phyloP scores from a whole-genome alignment of 2,797 vertebrate species.

The Lacerta agilis region DNA sequence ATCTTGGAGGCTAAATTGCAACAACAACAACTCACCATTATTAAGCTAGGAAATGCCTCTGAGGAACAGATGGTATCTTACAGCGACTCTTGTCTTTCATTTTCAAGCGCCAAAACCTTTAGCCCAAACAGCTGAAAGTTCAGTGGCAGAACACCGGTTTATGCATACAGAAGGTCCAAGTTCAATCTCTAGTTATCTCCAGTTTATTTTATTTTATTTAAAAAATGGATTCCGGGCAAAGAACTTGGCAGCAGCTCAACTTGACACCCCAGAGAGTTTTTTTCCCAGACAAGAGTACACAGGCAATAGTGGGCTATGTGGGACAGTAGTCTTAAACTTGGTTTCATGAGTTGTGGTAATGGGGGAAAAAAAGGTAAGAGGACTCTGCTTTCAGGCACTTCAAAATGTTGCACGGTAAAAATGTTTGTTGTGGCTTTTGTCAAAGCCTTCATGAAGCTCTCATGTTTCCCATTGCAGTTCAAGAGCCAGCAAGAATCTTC shows the following conservation, averaged over 20 bases:
- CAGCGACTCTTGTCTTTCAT: neutral
- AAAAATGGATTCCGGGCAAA: neutral
- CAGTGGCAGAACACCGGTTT: neutral
- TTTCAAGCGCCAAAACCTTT: neutral
- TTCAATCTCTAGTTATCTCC: neutral
- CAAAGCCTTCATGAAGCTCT: neutral
- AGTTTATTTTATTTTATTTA: neutral
- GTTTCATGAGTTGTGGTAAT: neutral
- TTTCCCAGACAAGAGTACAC: neutral
- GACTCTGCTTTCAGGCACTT: rapidly evolving
- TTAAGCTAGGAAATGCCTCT: neutral
- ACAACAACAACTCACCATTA: neutral
- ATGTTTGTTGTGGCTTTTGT: neutral
- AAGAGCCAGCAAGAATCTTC: neutral
- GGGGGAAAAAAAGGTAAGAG: neutral
- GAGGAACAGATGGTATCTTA: neutral
- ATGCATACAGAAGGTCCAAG: neutral
- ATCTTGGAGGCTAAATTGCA: neutral
- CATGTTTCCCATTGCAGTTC: rapidly evolving
- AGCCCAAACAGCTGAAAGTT: neutral
- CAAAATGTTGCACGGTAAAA: neutral
- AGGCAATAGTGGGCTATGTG: neutral
- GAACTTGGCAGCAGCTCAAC: neutral
- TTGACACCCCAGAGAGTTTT: neutral
- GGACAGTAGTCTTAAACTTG: neutral